Base-by-base conservation (phyloP, 2,113 vertebrate genomes). In the Microcebus griseorufus region DNA sequence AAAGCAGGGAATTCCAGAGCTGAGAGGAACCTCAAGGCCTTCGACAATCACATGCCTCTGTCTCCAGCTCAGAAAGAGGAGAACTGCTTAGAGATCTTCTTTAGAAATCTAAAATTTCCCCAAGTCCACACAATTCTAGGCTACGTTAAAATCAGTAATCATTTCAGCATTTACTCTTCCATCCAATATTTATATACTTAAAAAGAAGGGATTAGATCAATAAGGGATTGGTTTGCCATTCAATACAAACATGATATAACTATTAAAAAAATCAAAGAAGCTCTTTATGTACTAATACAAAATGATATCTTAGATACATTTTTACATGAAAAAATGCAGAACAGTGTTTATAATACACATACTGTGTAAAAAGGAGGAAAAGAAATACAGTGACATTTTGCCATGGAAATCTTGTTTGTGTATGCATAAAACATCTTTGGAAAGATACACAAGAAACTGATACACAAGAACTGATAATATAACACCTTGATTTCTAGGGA, bases 161-260 rank as follows among this genome's bases (percentile, higher is more conserved):
- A 88, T 73, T 81, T 65, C 34, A 39, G 72, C 8, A n/a, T 81
- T 80, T 93, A 75, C 87, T 88, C 86, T 91, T 90, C 78, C 48
- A 67, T 42, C 17, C n/a, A 75, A 23, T 69, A 48, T 83, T 90
- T 67, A 69, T 34, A 34, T 73, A 69, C 91, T 83, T 92, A 79
- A 94, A 84, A 94, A 67, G 64, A 73, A 72, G 20, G 22, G 23
- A 67, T 81, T 84, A 53, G 29, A 51, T 69, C 20, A 39, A 8
- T 82, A 81, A 11, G 29, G 23, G 55, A n/a, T 29, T 45, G 23
- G 34, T 82, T 85, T 39, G 60, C 17, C 18, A 48, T 69, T 85
- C 67, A 60, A 37, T 60, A 45, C 92, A 92, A 85, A 34, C 27
- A 27, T 7, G 37, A 79, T n/a, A 55, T 9, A 88, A 80, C 14